A percentile compares a stretch with the other conserved stretches of the same genome.
phyloP scores from a whole-genome alignment of 1,140 invertebrate genomes.

The Papilio polyxenes region DNA sequence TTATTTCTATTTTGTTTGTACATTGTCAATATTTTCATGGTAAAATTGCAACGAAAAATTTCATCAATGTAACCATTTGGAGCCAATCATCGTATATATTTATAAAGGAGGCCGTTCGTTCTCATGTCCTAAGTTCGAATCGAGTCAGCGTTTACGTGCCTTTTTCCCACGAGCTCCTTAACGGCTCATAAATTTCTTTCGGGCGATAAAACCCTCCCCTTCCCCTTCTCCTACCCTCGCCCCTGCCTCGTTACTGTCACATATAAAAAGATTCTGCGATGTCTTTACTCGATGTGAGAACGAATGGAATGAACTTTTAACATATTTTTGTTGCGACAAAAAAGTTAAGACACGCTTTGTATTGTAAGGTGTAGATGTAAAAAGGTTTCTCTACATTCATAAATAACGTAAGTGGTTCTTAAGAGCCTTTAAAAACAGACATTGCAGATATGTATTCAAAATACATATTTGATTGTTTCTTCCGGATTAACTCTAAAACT shows the following conservation, averaged over 20 bases:
- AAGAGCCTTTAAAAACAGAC: neutral
- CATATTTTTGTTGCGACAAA: slow-evolving; percentile 2
- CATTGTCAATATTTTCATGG: neutral
- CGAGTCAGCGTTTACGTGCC: slow-evolving; percentile 15
- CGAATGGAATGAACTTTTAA: neutral
- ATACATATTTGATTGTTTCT: neutral
- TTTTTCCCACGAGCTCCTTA: slow-evolving; percentile 11
- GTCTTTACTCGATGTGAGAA: slow-evolving; percentile 10
- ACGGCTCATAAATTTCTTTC: slow-evolving; percentile 19
- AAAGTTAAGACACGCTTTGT: neutral
- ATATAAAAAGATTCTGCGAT: slow-evolving; percentile 24
- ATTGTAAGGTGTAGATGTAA: neutral
- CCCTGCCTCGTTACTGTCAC: neutral
- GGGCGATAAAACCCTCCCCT: slow-evolving; percentile 9
- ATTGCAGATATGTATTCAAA: neutral
- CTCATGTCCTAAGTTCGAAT: neutral
- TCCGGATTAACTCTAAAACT: neutral
- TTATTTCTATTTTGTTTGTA: no score
- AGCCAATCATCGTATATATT: neutral
- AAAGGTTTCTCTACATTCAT: no score
- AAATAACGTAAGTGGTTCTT: neutral
- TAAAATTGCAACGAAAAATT: neutral
- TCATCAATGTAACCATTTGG: neutral
- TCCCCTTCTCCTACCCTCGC: neutral
- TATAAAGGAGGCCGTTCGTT: neutral